Evolutionary conservation across 2,888 invertebrate genomes (phyloP).

Genomic region (Noctuana brunneofusca): DNA sequence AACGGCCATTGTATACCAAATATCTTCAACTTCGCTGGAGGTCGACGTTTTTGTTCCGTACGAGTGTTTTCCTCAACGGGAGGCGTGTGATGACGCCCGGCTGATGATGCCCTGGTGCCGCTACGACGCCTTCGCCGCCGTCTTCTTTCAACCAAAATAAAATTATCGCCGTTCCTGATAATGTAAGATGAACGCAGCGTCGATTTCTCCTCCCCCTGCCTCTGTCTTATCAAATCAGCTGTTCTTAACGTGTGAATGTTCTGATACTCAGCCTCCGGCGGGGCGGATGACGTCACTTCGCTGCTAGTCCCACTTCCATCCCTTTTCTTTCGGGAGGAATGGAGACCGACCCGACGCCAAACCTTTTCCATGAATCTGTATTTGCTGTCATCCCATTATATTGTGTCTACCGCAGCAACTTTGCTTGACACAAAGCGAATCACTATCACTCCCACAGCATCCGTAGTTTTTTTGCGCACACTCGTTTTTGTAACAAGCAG

Average conservation of each 20-base stretch:
- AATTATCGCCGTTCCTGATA: slow-evolving; percentile 79
- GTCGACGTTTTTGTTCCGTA: slow-evolving; percentile 73
- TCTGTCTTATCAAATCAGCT: slow-evolving; percentile 79
- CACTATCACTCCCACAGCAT: slow-evolving; percentile 35
- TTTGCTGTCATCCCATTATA: slow-evolving; percentile 80
- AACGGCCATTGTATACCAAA: slow-evolving; percentile 81
- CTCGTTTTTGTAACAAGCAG: not conserved
- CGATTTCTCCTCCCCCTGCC: slow-evolving; percentile 77
- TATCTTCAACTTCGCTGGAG: slow-evolving; percentile 76
- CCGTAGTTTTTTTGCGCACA: slow-evolving; percentile 30
- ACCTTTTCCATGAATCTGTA: slow-evolving; percentile 81
- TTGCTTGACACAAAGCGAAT: slow-evolving; percentile 40
- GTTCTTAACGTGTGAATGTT: slow-evolving; percentile 78
- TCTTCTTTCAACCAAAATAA: slow-evolving; percentile 76
- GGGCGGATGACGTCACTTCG: slow-evolving; percentile 68
- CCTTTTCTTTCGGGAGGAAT: slow-evolving; percentile 83
- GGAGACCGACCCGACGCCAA: slow-evolving; percentile 82
- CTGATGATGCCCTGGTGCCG: slow-evolving; percentile 76
- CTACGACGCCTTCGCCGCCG: slow-evolving; percentile 73
- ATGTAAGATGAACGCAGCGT: slow-evolving; percentile 78
- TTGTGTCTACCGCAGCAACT: slow-evolving; percentile 43
- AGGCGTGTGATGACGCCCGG: slow-evolving; percentile 73
- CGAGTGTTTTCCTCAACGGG: slow-evolving; percentile 71
- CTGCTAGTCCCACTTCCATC: slow-evolving; percentile 79
- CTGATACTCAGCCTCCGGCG: slow-evolving; percentile 76